A percentile compares a stretch with the other conserved stretches of the same genome.
Evolutionary conservation across 2,888 invertebrate species (phyloP).

Genomic region (Dynastes tityus): DNA sequence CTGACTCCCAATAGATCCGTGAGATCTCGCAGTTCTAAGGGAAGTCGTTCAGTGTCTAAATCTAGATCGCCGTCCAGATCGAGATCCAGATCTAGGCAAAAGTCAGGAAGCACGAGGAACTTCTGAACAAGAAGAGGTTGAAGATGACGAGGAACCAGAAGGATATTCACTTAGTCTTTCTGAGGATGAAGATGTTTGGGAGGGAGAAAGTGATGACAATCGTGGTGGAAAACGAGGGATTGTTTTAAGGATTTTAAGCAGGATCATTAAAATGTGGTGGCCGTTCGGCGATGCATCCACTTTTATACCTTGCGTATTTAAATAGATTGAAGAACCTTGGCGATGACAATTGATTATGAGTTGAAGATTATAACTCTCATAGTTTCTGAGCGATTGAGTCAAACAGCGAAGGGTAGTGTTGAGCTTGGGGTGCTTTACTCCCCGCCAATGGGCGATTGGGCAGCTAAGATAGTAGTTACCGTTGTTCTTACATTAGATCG

Average conservation of each 20-base stretch:
- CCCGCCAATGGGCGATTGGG: too few species aligned
- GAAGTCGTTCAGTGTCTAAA: constrained; percentile 68
- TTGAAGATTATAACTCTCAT: too few species aligned
- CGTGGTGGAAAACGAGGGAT: constrained; percentile 85
- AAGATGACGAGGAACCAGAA: constrained; percentile 82
- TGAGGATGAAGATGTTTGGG: constrained; percentile 81
- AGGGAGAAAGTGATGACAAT: constrained; percentile 89
- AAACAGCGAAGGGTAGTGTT: too few species aligned
- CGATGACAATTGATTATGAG: too few species aligned
- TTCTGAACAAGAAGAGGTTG: constrained; percentile 77
- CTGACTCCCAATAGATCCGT: constrained; percentile 79
- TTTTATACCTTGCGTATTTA: too few species aligned
- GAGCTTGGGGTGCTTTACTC: too few species aligned
- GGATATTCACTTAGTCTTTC: constrained; percentile 78
- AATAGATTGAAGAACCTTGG: too few species aligned
- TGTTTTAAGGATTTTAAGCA: constrained; percentile 87
- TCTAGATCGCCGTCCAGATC: constrained; percentile 69
- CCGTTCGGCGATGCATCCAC: too few species aligned
- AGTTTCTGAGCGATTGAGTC: too few species aligned
- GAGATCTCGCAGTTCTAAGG: constrained; percentile 73
- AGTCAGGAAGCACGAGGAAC: constrained; percentile 78
- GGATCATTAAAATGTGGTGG: too few species aligned
- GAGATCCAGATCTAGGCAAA: constrained; percentile 66
- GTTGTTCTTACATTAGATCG: too few species aligned
- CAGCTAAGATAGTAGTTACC: too few species aligned